Evolutionary conservation across 1,140 invertebrate genomes (phyloP).

Genomic region (Lordiphosa collinella): DNA sequence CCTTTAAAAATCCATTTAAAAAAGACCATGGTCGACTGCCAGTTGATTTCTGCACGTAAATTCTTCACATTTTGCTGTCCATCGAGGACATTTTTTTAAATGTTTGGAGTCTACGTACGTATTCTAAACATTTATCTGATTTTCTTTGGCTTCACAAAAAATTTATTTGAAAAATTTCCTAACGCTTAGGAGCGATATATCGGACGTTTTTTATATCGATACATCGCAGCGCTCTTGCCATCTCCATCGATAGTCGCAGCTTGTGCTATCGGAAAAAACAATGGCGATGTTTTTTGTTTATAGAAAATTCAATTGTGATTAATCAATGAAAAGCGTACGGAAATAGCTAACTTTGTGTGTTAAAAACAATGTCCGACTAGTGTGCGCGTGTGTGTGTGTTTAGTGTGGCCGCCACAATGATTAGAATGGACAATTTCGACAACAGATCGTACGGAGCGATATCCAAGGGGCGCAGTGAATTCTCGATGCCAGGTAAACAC

Average conservation of each 20-base stretch:
- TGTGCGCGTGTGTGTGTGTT: constrained; percentile 35
- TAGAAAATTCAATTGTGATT: constrained; percentile 29
- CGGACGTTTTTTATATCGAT: too few species aligned
- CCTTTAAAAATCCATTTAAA: too few species aligned
- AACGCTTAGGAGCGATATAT: too few species aligned
- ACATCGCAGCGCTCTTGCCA: neutral
- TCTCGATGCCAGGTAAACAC: constrained; percentile 76
- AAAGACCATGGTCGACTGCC: too few species aligned
- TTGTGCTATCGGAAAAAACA: constrained; percentile 27
- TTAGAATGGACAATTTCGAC: constrained; percentile 77
- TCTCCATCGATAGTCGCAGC: neutral
- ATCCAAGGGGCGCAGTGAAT: constrained; percentile 75
- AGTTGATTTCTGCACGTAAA: too few species aligned
- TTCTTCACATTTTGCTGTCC: too few species aligned
- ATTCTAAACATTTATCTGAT: too few species aligned
- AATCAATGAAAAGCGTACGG: constrained; percentile 56
- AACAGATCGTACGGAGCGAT: constrained; percentile 76
- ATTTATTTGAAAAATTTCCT: too few species aligned
- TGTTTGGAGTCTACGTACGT: too few species aligned
- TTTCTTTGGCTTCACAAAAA: too few species aligned
- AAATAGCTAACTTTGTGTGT: constrained; percentile 13
- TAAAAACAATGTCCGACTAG: constrained; percentile 47
- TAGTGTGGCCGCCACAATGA: constrained; percentile 57
- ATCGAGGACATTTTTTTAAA: too few species aligned
- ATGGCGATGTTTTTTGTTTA: constrained; percentile 55